Evolutionary conservation across 92 coral and sea anemone species (phyloP).

Genomic region (Porites rus): DNA sequence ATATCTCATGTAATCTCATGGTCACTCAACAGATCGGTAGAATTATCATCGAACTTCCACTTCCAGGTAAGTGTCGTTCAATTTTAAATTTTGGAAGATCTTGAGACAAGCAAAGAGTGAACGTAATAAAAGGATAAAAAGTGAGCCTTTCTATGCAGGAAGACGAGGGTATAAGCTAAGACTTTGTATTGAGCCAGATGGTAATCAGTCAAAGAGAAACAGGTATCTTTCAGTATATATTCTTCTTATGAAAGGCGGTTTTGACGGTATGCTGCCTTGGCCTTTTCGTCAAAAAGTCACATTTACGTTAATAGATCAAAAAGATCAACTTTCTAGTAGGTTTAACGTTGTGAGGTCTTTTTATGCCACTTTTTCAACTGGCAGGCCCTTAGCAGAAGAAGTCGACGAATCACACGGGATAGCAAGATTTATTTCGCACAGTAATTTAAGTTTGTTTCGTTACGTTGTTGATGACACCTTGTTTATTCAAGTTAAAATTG

Average conservation of each 20-base stretch:
- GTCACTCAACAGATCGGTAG: too few species aligned
- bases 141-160: slow-evolving; percentile 36
- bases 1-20: too few species aligned
- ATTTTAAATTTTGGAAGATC: slow-evolving; percentile 9
- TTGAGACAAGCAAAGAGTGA: slow-evolving; percentile 39
- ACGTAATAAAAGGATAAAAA: background rate
- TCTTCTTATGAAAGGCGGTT: slow-evolving; percentile 25
- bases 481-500: slow-evolving; percentile 38
- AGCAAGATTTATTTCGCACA: slow-evolving; percentile 49
- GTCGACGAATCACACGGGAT: slow-evolving; percentile 16
- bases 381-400: slow-evolving; percentile 22
- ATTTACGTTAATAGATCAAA: slow-evolving; percentile 50
- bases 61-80: too few species aligned
- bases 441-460: slow-evolving; percentile 13
- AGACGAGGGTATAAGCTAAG: slow-evolving; percentile 46
- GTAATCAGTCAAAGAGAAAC: slow-evolving; percentile 33
- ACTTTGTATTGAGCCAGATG: slow-evolving; percentile 27
- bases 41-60: too few species aligned
- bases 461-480: slow-evolving; percentile 45
- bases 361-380: background rate
- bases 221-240: slow-evolving; percentile 28
- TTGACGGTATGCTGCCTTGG: slow-evolving; percentile 50
- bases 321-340: background rate
- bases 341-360: slow-evolving; percentile 36
- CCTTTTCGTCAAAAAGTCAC: slow-evolving; percentile 42